Evolutionary conservation across 2,888 invertebrate genomes (phyloP).

Genomic region (Epinotia ramella): DNA sequence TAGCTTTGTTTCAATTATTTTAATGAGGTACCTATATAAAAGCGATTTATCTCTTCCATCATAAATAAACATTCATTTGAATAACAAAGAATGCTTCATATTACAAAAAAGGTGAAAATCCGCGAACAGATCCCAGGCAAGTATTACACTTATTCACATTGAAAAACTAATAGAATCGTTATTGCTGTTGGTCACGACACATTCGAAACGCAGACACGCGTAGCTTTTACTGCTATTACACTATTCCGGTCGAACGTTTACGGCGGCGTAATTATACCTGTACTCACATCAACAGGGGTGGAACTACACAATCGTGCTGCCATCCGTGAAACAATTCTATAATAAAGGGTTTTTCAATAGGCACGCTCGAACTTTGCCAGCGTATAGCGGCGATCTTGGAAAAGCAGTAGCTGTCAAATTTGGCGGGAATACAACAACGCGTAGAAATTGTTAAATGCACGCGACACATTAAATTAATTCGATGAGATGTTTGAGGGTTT

Average conservation of each 20-base stretch:
- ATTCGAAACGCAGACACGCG: constrained; percentile 64
- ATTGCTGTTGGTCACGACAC: constrained; percentile 72
- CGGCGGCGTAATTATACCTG: constrained; percentile 65
- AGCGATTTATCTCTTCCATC: constrained; percentile 23
- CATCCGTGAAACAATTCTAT: neutral
- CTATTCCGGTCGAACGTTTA: constrained; percentile 68
- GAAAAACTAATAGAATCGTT: constrained; percentile 71
- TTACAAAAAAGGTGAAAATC: constrained; percentile 34
- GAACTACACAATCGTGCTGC: neutral
- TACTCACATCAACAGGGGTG: constrained; percentile 43
- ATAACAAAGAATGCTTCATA: constrained; percentile 26
- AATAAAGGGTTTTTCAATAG: neutral
- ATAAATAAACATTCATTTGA: constrained; percentile 25
- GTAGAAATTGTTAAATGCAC: no score
- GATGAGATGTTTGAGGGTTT: no score
- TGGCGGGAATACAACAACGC: no score
- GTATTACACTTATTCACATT: constrained; percentile 67
- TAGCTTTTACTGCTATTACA: constrained; percentile 54
- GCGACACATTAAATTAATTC: no score
- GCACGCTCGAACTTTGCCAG: no score
- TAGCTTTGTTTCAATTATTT: constrained; percentile 4
- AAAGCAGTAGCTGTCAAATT: no score
- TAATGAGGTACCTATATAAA: constrained; percentile 9
- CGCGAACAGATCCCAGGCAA: constrained; percentile 50
- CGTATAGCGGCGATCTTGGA: no score